Conservation (phyloP, 2,113 vertebrate species). For the Oreochromis spilurus region DNA sequence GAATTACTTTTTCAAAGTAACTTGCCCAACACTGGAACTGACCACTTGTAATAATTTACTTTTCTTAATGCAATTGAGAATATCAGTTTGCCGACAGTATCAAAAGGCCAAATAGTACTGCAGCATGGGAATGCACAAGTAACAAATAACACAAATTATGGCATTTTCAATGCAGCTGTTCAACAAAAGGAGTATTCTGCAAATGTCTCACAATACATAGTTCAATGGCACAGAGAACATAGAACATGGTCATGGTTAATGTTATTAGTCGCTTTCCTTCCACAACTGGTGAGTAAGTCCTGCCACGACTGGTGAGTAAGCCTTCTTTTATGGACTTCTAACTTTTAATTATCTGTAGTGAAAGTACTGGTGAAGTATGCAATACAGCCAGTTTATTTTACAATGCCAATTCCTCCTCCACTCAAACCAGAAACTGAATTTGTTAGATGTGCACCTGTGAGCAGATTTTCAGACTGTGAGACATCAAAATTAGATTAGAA, state of each 20-base stretch:
- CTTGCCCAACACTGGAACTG: too few relatives aligned
- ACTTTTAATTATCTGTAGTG: not conserved
- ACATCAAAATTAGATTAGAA: not conserved
- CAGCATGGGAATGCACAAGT: not conserved
- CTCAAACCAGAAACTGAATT: not conserved
- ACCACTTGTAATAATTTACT: not conserved
- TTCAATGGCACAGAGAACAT: not conserved
- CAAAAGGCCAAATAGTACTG: not conserved
- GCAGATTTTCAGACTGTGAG: not conserved
- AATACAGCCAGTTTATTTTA: not conserved
- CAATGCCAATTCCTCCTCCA: not conserved
- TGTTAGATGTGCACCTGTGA: not conserved
- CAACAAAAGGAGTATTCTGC: not conserved
- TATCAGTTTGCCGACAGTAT: not conserved
- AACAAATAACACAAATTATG: not conserved
- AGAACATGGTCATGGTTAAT: not conserved
- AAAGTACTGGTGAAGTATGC: not conserved
- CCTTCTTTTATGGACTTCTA: not conserved
- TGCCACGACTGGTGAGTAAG: not conserved
- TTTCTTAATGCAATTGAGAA: not conserved
- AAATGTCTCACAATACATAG: not conserved
- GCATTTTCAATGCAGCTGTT: not conserved
- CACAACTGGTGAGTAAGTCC: not conserved
- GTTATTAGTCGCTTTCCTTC: not conserved
- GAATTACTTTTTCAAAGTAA: too few relatives aligned